Evolutionary conservation across 2,888 invertebrate genomes (phyloP).

Genomic region (Opisthograptis luteolata): DNA sequence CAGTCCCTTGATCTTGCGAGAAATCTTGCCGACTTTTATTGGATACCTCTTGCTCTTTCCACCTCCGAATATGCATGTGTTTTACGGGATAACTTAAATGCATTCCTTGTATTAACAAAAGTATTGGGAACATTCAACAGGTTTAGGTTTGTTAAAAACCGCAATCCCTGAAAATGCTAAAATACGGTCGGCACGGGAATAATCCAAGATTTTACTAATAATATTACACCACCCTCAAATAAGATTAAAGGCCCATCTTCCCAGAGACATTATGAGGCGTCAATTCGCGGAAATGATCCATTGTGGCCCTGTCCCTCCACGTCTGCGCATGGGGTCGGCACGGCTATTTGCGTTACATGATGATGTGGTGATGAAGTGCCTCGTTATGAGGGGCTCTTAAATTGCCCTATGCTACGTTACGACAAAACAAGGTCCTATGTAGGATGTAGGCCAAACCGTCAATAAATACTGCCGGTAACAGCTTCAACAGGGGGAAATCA

Average conservation of each 20-base stretch:
- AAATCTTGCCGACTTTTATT: slow-evolving; percentile 53
- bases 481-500: background rate
- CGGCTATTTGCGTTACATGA: slow-evolving; percentile 60
- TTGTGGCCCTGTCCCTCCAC: slow-evolving; percentile 62
- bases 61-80: slow-evolving; percentile 21
- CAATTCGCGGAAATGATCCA: slow-evolving; percentile 75
- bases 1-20: slow-evolving; percentile 44
- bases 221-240: slow-evolving; percentile 40
- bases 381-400: slow-evolving; percentile 58
- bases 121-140: background rate
- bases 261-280: slow-evolving; percentile 61
- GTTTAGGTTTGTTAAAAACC: background rate
- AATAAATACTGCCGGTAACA: slow-evolving; percentile 22
- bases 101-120: slow-evolving; percentile 18
- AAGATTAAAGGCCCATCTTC: slow-evolving; percentile 55
- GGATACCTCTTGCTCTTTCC: slow-evolving; percentile 38
- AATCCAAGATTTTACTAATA: slow-evolving; percentile 15
- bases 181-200: slow-evolving; percentile 31
- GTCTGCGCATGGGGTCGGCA: slow-evolving; percentile 60
- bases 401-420: slow-evolving; percentile 43
- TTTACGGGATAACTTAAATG: slow-evolving; percentile 38
- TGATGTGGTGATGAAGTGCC: slow-evolving; percentile 67
- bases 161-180: background rate
- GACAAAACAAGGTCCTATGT: slow-evolving; percentile 32
- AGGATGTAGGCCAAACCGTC: slow-evolving; percentile 32